Percentiles rank a stretch among this genome's conserved stretches.
Conservation (phyloP, 2,113 vertebrate species). For the Chaenogobius annularis region DNA sequence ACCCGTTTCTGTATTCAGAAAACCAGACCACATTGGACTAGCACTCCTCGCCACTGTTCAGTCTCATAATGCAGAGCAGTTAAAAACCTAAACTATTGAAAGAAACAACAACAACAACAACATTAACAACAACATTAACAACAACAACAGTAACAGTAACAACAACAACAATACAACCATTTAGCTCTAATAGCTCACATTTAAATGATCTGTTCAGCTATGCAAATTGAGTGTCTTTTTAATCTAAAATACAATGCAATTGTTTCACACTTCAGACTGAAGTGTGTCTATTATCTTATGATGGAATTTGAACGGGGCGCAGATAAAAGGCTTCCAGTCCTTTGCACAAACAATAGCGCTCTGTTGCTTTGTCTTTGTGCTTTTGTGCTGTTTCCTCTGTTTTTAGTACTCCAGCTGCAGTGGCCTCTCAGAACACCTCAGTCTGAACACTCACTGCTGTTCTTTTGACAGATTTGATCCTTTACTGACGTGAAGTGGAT, state of each 20-base stretch:
- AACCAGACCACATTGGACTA: too few relatives aligned
- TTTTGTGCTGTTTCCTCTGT: neutral
- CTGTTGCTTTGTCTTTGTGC: neutral
- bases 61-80: too few relatives aligned
- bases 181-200: neutral
- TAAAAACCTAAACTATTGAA: neutral
- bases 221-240: neutral
- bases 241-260: neutral
- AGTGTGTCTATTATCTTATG: constrained; percentile 39
- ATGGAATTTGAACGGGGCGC: constrained; percentile 22
- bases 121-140: too few relatives aligned
- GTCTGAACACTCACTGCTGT: neutral
- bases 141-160: neutral
- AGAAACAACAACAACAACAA: too few relatives aligned
- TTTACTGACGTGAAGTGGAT: neutral
- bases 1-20: too few relatives aligned
- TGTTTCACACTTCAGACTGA: constrained; percentile 35
- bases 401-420: constrained; percentile 8
- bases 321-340: constrained; percentile 30
- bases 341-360: constrained; percentile 7
- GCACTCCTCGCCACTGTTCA: too few relatives aligned
- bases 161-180: neutral
- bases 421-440: neutral
- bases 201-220: neutral
- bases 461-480: neutral